phyloP scores from a whole-genome alignment of 2,113 vertebrate species.

The Tamias sibiricus region DNA sequence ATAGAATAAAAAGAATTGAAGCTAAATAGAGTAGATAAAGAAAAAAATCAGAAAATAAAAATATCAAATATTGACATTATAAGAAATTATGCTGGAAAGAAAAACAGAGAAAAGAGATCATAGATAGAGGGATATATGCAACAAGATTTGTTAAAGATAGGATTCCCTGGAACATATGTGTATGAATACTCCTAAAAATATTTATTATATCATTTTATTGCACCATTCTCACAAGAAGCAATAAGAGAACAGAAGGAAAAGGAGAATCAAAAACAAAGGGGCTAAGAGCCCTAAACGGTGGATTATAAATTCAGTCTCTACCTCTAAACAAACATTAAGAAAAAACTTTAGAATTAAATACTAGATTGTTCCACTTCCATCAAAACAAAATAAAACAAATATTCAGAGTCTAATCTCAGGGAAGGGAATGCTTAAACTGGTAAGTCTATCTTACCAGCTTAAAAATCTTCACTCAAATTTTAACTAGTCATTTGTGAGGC shows the following conservation, averaged over 20 bases:
- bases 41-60: not conserved
- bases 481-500: not conserved
- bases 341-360: not conserved
- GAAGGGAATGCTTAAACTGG: not conserved
- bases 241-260: not conserved
- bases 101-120: not conserved
- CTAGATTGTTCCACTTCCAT: not conserved
- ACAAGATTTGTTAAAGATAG: not conserved
- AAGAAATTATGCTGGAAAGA: not conserved
- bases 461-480: conserved; percentile 2
- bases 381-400: not conserved
- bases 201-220: not conserved
- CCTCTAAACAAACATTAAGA: not conserved
- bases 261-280: not conserved
- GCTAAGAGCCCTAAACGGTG: not conserved
- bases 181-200: not conserved
- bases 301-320: not conserved
- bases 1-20: not conserved
- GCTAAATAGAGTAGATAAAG: not conserved
- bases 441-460: not conserved
- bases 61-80: not conserved
- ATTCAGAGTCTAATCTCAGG: not conserved
- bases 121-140: not conserved
- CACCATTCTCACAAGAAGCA: not conserved
- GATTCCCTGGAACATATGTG: not conserved